Evolutionary conservation across 2,797 vertebrate genomes (phyloP).

Genomic region (Emydoidea blandingii): DNA sequence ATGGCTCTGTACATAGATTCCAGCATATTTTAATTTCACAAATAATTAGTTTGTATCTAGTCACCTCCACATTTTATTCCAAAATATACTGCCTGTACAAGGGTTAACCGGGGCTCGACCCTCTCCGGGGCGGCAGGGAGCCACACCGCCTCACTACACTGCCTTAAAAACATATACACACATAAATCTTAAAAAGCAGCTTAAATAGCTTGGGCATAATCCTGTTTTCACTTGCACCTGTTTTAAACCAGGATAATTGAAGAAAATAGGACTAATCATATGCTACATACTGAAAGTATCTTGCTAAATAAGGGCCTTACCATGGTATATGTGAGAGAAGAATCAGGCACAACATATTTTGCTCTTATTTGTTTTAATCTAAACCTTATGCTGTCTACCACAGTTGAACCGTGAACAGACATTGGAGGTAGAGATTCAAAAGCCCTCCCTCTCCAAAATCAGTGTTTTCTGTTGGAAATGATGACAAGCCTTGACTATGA

Average conservation of each 20-base stretch:
- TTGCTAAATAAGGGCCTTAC: not conserved
- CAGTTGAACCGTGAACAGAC: not conserved
- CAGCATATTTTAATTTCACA: not conserved
- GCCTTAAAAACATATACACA: not conserved
- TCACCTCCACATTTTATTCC: not conserved
- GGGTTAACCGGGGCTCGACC: too few relatives aligned
- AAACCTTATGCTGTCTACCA: not conserved
- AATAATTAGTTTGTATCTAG: not conserved
- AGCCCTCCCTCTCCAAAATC: not conserved
- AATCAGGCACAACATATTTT: not conserved
- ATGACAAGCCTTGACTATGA: not conserved
- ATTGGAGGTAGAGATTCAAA: not conserved
- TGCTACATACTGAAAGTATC: not conserved
- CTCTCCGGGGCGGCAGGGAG: too few relatives aligned
- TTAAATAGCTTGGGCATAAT: not conserved
- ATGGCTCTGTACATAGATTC: not conserved
- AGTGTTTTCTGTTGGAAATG: not conserved
- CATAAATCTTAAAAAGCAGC: accelerated
- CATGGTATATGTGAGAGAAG: not conserved
- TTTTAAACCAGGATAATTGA: not conserved
- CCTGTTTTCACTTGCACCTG: not conserved
- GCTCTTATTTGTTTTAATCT: not conserved
- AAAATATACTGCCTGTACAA: not conserved
- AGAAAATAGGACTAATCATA: accelerated
- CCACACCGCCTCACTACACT: too few relatives aligned